Base-by-base conservation (phyloP, 2,113 vertebrate genomes). In the Miniopterus natalensis region DNA sequence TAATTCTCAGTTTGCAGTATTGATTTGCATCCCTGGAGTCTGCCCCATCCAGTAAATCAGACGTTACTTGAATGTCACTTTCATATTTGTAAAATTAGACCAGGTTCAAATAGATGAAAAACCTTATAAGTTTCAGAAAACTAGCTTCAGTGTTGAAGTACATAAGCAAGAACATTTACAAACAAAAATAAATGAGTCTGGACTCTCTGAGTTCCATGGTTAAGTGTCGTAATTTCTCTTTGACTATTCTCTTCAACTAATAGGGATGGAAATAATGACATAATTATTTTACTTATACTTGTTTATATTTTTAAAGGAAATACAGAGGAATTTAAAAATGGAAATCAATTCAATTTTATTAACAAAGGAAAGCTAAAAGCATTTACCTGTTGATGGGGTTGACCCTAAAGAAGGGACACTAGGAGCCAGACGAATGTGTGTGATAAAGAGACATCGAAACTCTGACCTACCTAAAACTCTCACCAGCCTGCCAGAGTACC, bases 11-110 rank as follows among this genome's bases (percentile, higher is more conserved):
- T 73, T 90, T 84, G 49, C 42, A 23, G 70, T 90, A 53, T n/a
- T 78, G 29, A 70, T 79, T 66, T 94, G 17, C 61, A 94, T 93
- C 84, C 53, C 73, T 95, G 25, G 55, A n/a, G 13, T 63, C 90
- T 27, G 18, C 6, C 42, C 40, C 13, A 66, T 36, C 55, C 84
- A 59, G 79, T 47, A 65, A 68, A 65, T 68, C 36, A 55, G 31
- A 84, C 13, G 10, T 86, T 79, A n/a, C 6, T 78, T 73, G 70
- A 59, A 59, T 74, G 29, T 93, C n/a, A 84, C n/a, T 92, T 91
- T 61, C 29, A 84, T 65, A 51, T 86, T 53, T 96, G 2, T 85
- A 74, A 83, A 92, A 86, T 78, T 73, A 93, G 57, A 61, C 18
- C 20, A 89, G 55, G 10, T 74, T 93, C 51, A 75, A 92, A 74